A percentile compares a stretch with the other conserved stretches of the same genome.
Conservation (phyloP, 2,113 vertebrate genomes). For the Cavia porcellus region DNA sequence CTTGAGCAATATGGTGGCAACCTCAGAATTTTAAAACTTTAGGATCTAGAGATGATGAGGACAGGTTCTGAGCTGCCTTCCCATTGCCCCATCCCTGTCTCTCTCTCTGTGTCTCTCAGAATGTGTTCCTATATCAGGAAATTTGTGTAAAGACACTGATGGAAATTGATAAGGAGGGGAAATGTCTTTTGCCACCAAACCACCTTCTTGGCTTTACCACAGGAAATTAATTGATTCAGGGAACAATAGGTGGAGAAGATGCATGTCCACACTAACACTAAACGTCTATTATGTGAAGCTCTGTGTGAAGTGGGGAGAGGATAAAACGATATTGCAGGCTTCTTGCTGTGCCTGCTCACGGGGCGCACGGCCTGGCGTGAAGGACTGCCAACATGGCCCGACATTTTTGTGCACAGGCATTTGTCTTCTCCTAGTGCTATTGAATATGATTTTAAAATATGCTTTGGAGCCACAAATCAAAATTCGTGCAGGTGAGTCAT, state of each 20-base stretch:
- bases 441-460: not conserved
- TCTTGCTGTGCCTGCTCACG: not conserved
- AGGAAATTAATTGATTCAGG: slow-evolving; percentile 42
- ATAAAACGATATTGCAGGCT: not conserved
- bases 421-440: not conserved
- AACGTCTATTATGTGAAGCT: not conserved
- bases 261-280: not conserved
- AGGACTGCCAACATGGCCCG: not conserved
- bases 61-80: not conserved
- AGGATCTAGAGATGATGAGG: not conserved
- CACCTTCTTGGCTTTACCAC: not conserved
- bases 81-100: not conserved
- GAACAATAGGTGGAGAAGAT: not conserved
- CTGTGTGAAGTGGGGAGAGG: not conserved
- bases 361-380: not conserved
- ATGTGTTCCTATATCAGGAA: not conserved
- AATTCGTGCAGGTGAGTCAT: not conserved
- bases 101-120: not conserved
- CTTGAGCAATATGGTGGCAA: not conserved
- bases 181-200: not conserved
- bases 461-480: not conserved
- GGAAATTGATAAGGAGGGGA: not conserved
- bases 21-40: not conserved
- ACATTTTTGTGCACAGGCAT: not conserved
- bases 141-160: not conserved